Evolutionary conservation across 2,797 vertebrate genomes (phyloP).

Genomic region (Cynopterus sphinx): DNA sequence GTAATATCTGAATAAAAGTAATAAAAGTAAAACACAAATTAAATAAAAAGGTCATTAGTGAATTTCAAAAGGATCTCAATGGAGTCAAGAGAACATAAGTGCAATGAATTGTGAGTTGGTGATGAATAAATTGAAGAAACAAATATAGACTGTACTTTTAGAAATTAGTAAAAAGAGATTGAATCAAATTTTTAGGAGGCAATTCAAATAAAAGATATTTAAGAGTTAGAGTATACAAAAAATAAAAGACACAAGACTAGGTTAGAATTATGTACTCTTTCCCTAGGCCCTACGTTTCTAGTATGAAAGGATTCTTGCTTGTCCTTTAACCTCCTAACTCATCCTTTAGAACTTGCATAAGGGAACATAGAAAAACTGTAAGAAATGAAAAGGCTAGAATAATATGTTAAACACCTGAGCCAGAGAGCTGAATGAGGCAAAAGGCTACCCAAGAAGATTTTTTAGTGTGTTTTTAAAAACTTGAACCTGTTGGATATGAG

Average conservation of each 20-base stretch:
- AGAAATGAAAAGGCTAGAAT: neutral
- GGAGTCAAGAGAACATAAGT: neutral
- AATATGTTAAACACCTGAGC: neutral
- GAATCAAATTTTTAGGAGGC: neutral
- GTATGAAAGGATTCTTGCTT: neutral
- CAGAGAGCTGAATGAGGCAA: neutral
- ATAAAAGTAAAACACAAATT: neutral
- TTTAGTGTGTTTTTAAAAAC: neutral
- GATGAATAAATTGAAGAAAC: neutral
- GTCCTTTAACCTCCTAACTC: neutral
- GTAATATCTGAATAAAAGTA: neutral
- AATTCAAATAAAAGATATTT: neutral
- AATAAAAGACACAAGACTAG: neutral
- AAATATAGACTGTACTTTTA: neutral
- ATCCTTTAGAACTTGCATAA: neutral
- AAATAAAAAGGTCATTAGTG: neutral
- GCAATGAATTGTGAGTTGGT: neutral
- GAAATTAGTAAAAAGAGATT: neutral
- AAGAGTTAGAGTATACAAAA: neutral
- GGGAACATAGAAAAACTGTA: neutral
- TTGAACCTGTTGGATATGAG: neutral
- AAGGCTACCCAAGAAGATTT: neutral
- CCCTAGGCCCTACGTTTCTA: neutral
- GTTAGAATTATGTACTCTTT: neutral
- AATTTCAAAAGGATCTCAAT: neutral